phyloP scores from a whole-genome alignment of 2,888 invertebrate species.

The Cryptocheilus praepositus region DNA sequence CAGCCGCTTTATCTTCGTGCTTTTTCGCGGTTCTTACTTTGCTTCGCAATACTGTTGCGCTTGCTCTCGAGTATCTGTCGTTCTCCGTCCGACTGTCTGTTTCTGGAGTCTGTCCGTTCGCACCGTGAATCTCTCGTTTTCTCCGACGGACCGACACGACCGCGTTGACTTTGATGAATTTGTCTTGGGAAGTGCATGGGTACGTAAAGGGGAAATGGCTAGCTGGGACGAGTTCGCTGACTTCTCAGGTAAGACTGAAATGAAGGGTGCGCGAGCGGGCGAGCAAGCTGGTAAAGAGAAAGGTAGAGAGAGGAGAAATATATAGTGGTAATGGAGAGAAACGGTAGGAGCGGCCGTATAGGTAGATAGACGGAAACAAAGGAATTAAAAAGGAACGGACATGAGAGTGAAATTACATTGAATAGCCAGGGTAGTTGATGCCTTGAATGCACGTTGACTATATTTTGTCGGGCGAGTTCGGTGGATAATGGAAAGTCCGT shows the following conservation, averaged over 20 bases:
- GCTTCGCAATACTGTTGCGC: not conserved
- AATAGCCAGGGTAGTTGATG: no score
- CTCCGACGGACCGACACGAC: slow-evolving; percentile 8
- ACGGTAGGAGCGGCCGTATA: no score
- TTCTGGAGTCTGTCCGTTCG: no score
- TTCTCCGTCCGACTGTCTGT: no score
- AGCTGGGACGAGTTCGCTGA: slow-evolving; percentile 24
- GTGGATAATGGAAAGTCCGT: no score
- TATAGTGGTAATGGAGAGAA: no score
- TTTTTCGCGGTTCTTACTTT: slow-evolving; percentile 3
- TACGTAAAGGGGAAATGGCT: slow-evolving; percentile 24
- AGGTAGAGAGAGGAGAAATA: not conserved
- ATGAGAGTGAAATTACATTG: no score
- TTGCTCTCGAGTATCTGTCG: not conserved
- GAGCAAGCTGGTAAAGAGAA: not conserved
- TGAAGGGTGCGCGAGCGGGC: not conserved
- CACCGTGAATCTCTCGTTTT: not conserved
- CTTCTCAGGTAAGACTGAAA: slow-evolving; percentile 20
- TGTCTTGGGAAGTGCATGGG: slow-evolving; percentile 42
- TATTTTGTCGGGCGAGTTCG: no score
- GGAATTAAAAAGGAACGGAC: not conserved
- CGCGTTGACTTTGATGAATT: slow-evolving; percentile 59
- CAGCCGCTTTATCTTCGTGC: not conserved
- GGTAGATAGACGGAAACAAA: not conserved
- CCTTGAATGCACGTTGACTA: no score